Percentiles rank a stretch among this genome's conserved stretches.
phyloP scores from a whole-genome alignment of 30 jellyfish, hydroid and myxozoan genomes.

The Aurelia aurita complex sp. Pacific region DNA sequence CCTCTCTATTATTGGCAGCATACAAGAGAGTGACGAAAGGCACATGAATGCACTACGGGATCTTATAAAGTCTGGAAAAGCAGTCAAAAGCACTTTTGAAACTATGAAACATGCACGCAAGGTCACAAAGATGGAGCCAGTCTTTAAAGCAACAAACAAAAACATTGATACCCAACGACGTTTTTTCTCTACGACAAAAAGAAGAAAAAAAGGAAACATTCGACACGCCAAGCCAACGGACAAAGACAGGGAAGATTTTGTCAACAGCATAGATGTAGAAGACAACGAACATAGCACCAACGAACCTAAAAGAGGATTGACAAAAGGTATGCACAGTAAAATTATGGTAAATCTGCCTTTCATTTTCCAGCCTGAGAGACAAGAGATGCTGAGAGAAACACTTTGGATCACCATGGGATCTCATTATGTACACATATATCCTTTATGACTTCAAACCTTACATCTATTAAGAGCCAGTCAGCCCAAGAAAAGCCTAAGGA shows the following conservation, averaged over 20 bases:
- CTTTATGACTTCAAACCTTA: too few relatives aligned
- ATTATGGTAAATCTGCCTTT: too few relatives aligned
- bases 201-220: constrained; percentile 10
- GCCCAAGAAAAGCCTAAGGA: too few relatives aligned
- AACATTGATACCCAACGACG: constrained; percentile 10
- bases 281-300: neutral
- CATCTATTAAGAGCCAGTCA: too few relatives aligned
- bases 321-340: too few relatives aligned
- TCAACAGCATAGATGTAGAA: neutral
- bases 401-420: too few relatives aligned
- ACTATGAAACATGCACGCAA: neutral
- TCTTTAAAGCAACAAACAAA: neutral
- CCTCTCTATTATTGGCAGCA: neutral
- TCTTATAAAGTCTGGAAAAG: neutral
- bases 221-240: constrained; percentile 22
- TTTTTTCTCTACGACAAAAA: constrained; percentile 9
- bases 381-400: too few relatives aligned
- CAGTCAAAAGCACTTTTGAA: too few relatives aligned
- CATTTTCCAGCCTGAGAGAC: too few relatives aligned
- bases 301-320: too few relatives aligned
- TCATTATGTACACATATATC: too few relatives aligned
- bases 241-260: neutral
- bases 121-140: neutral
- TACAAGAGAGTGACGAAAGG: neutral
- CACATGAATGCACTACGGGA: neutral